phyloP scores from a whole-genome alignment of 2,888 invertebrate genomes.

The Keiferia lycopersicella region DNA sequence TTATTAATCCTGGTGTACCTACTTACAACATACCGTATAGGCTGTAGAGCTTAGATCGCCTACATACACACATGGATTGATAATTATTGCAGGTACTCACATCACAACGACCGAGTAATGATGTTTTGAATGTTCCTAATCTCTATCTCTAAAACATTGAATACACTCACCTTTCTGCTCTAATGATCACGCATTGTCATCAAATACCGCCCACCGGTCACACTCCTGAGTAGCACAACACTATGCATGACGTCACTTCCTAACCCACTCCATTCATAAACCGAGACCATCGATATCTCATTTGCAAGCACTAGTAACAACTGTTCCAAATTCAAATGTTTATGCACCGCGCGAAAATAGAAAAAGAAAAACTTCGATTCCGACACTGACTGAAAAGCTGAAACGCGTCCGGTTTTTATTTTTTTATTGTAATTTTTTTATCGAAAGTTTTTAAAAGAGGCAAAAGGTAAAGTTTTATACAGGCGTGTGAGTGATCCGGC shows the following conservation, averaged over 20 bases:
- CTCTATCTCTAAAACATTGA: conserved; percentile 43
- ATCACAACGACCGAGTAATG: conserved; percentile 2
- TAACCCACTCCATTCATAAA: conserved; percentile 75
- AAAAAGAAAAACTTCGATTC: conserved; percentile 10
- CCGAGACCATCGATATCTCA: conserved; percentile 51
- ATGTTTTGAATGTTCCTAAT: conserved; percentile 13
- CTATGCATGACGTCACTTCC: conserved; percentile 79
- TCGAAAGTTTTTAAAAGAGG: conserved; percentile 32
- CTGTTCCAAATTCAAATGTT: conserved; percentile 37
- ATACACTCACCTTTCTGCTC: conserved; percentile 74
- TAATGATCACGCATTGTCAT: conserved; percentile 77
- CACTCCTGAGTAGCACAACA: conserved; percentile 66
- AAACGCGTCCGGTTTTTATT: background rate
- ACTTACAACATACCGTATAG: background rate
- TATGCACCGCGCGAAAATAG: conserved; percentile 36
- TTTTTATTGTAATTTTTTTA: conserved; percentile 8
- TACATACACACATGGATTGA: background rate
- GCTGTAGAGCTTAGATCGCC: background rate
- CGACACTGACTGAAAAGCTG: conserved; percentile 3
- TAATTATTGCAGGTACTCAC: background rate
- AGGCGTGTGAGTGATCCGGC: conserved; percentile 66
- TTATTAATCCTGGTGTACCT: background rate
- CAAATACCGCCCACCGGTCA: conserved; percentile 61
- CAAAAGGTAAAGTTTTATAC: conserved; percentile 37
- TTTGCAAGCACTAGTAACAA: conserved; percentile 48